Base-by-base conservation (phyloP, 2,113 vertebrate species). In the Noctilio leporinus region DNA sequence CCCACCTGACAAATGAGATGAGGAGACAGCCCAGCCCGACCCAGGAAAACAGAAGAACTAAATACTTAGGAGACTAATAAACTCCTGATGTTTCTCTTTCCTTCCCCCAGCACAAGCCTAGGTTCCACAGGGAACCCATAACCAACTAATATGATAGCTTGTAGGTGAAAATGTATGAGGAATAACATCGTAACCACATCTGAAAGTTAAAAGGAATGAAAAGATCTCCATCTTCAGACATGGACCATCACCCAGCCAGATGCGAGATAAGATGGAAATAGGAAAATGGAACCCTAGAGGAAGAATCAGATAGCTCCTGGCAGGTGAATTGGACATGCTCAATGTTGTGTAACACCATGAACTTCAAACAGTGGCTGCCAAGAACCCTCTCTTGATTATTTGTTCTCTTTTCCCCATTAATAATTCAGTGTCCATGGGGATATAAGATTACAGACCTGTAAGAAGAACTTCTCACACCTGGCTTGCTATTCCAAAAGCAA, bases 241-340 rank as follows among this genome's bases (percentile, higher is more conserved):
- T 62, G 94, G 96, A 85, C 94, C 95, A 57, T 96, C 96, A 87
- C 94, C 92, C 78, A 49, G 86, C 94, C 96, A 96, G 97, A 80
- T 91, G 94, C 90, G 62, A 83, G 91, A 24, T 93, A 91, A 83
- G 94, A 72, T 94, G 62, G 1, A 95, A 95, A 91, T 51, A 89
- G 93, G 94, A 77, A 91, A 96, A 95, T 86, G 86, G 95, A 97
- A 55, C 86, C 95, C 80, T 69, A 89, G 95, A 86, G 94, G 40
- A 55, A 95, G 96, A 93, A 26, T 84, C 96, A 95, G 91, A 84
- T 96, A 86, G 92, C 93, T 94, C 57, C 96, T 95, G 94, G 96
- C 96, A 91, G 82, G 94, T 94, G 96, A 96, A 83, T 12, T 84
- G 94, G 88, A 84, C 86, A n/a, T 67, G 89, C 59, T 89, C 86